Evolutionary conservation across 1,140 invertebrate species (phyloP).

Genomic region (Drosophila suzukii): DNA sequence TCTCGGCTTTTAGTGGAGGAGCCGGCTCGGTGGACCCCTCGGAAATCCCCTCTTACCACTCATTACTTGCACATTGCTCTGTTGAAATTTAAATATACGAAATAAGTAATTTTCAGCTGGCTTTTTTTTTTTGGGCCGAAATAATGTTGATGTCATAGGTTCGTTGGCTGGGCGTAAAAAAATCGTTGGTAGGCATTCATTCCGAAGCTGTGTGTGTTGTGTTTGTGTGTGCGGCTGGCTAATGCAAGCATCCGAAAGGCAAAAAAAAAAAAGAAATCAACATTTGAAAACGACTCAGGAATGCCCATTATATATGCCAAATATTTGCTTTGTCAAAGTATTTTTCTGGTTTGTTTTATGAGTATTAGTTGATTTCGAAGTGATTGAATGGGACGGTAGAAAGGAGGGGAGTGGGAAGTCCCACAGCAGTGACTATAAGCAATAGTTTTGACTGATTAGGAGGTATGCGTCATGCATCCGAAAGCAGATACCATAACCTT

Average conservation of each 20-base stretch:
- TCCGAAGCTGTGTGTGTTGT: slow-evolving; percentile 24
- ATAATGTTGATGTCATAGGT: slow-evolving; percentile 74
- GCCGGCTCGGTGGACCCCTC: background rate
- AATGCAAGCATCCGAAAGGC: slow-evolving; percentile 61
- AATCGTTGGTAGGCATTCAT: slow-evolving; percentile 66
- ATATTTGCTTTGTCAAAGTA: slow-evolving; percentile 63
- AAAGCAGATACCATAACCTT: slow-evolving; percentile 3
- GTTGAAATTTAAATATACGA: slow-evolving; percentile 49
- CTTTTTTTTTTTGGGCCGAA: slow-evolving; percentile 53
- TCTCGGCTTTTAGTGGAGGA: slow-evolving; percentile 11
- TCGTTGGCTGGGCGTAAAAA: slow-evolving; percentile 51
- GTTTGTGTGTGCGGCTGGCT: slow-evolving; percentile 39
- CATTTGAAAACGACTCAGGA: slow-evolving; percentile 40
- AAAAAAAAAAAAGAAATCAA: slow-evolving; percentile 34
- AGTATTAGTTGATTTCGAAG: slow-evolving; percentile 48
- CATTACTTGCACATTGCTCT: slow-evolving; percentile 54
- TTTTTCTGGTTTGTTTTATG: slow-evolving; percentile 55
- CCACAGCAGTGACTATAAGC: slow-evolving; percentile 18
- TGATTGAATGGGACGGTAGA: slow-evolving; percentile 32
- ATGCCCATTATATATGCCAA: slow-evolving; percentile 64
- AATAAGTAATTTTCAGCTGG: slow-evolving; percentile 43
- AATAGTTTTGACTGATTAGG: slow-evolving; percentile 41
- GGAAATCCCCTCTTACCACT: background rate
- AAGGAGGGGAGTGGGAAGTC: slow-evolving; percentile 6
- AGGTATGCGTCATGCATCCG: slow-evolving; percentile 21